phyloP scores from a whole-genome alignment of 2,888 invertebrate genomes.

The Hymenopus coronatus region DNA sequence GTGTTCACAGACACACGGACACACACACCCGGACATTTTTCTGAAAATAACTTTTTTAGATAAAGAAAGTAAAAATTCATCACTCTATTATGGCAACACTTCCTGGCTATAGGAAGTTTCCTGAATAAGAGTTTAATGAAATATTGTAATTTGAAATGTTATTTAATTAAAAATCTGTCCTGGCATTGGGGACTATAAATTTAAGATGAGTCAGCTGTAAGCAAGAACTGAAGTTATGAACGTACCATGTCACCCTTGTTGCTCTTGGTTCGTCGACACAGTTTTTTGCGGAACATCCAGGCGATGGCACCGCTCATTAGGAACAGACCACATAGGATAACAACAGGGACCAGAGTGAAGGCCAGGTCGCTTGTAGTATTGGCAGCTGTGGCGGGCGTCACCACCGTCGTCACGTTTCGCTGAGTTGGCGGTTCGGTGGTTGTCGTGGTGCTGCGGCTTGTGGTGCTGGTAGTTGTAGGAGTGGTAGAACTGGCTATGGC shows the following conservation, averaged over 20 bases:
- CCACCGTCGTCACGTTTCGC: background rate
- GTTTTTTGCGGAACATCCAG: constrained; percentile 68
- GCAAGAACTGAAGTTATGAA: no score
- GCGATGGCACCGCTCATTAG: constrained; percentile 64
- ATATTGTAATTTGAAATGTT: no score
- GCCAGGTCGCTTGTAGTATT: constrained; percentile 40
- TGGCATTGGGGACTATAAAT: no score
- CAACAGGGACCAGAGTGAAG: constrained; percentile 67
- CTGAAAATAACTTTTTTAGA: background rate
- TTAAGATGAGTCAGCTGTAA: no score
- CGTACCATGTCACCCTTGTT: constrained; percentile 74
- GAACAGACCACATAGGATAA: constrained; percentile 67
- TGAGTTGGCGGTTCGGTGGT: constrained; percentile 35
- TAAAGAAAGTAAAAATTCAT: no score
- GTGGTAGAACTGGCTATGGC: no score
- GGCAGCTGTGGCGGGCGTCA: background rate
- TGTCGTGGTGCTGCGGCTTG: constrained; percentile 41
- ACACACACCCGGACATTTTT: no score
- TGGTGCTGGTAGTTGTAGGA: background rate
- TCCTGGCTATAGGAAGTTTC: no score
- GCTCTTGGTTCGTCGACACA: constrained; percentile 63
- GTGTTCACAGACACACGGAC: background rate
- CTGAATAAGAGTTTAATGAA: no score
- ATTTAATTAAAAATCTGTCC: no score
- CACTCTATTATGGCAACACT: no score